Base-by-base conservation (phyloP, 2,797 vertebrate genomes). In the Percopsis omiscomaycus region DNA sequence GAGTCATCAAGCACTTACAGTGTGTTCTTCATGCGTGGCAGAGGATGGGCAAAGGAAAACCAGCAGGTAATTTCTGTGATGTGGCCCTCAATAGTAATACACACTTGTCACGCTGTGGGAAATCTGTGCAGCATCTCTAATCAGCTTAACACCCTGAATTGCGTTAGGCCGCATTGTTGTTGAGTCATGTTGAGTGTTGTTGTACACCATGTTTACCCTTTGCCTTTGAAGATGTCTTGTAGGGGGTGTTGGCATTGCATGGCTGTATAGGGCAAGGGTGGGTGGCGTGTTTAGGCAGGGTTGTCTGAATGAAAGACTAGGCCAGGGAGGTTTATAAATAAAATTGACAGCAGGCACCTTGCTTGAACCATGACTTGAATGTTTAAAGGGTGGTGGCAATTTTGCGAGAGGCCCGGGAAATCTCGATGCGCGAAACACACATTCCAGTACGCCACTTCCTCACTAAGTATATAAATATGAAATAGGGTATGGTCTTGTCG, bases 261-360 rank as follows among this genome's bases (percentile, higher is more conserved):
- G 22, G 22, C 22, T 22, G 22, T 22, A 22, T 64, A 71, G 70
- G 66, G 71, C 22, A 29, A 45, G 56, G 55, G 50, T 16, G 6
- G 27, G 51, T 66, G 60, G 55, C 68, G 70, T 74, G 69, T 73
- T 60, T 48, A 84, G 81, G 72, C 53, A 57, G 28, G 59, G 72
- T 78, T 79, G 83, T 86, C 78, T 82, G 77, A 88, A 87, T 90
- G 87, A 89, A 87, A 91, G 86, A 91, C 84, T 81, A 77, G 86
- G 83, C 75, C 84, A 52, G 68, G 68, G 70, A 84, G 88, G 79
- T 89, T 91, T 89, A 91, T 90, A 92, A 92, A 92, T 91, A 92
- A 91, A 92, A 92, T 83, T 89, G 91, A 92, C 90, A 91, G 88
- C 86, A 82, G 78, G 81, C 86, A 86, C 88, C 84, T 86, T 82